Percentiles rank a stretch among this genome's conserved stretches.
These are phyloP conservation scores for Podotricha telesiphe DNA, from an alignment of 2,888 invertebrate species.

Conservation along the genomic window DNA sequence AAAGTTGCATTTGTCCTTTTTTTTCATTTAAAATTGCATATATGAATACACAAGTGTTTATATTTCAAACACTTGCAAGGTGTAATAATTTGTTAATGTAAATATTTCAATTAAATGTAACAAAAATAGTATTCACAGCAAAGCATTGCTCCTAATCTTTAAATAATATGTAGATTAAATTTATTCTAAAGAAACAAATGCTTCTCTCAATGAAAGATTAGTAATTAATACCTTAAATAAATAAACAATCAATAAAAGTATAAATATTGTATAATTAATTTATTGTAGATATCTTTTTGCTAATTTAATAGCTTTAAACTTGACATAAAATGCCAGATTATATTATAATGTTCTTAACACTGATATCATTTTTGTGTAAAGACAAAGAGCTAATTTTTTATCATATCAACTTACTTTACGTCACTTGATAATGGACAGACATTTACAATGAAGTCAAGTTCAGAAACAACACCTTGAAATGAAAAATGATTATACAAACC, in stretches of 20 bases:
- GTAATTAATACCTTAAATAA: background rate
- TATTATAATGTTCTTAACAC: slow-evolving; percentile 25
- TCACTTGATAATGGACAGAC: slow-evolving; percentile 61
- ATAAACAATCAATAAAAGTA: background rate
- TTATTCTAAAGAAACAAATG: background rate
- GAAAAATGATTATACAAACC: slow-evolving; percentile 26
- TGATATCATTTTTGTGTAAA: slow-evolving; percentile 52
- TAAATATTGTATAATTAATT: slow-evolving; percentile 8
- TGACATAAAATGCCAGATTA: slow-evolving; percentile 17
- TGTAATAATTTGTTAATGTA: background rate
- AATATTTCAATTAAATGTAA: no score
- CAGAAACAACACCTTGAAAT: slow-evolving; percentile 49
- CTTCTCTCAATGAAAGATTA: background rate
- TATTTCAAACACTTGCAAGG: background rate
- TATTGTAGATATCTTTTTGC: background rate
- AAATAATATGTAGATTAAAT: background rate
- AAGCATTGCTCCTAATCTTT: background rate
- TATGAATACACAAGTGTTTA: background rate
- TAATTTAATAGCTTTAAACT: background rate
- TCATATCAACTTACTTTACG: slow-evolving; percentile 58
- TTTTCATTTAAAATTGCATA: background rate
- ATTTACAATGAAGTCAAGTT: slow-evolving; percentile 62
- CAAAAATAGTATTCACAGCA: no score
- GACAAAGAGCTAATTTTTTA: slow-evolving; percentile 61
- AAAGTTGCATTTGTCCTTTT: background rate